phyloP scores from a whole-genome alignment of 2,888 invertebrate genomes.

The Caenorhabditis auriculariae region DNA sequence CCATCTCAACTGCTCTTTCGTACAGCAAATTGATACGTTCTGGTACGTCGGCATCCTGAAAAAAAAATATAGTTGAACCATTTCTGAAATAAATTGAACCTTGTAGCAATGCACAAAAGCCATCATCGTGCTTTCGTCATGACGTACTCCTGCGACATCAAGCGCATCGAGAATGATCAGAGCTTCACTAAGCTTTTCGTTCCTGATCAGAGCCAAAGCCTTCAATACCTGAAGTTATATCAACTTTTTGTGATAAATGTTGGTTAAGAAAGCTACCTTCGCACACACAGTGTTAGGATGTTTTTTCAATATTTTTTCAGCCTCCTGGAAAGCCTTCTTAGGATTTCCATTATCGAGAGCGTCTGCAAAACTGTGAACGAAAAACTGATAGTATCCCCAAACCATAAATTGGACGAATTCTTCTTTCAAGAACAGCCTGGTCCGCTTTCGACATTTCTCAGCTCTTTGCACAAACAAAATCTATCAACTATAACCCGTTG shows the following conservation, averaged over 20 bases:
- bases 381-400: not conserved
- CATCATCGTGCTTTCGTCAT: conserved; percentile 89
- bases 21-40: conserved; percentile 84
- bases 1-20: conserved; percentile 82
- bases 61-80: conserved; percentile 6
- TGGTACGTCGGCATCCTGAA: conserved; percentile 68
- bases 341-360: conserved; percentile 86
- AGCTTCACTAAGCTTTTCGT: conserved; percentile 82
- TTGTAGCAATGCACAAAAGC: conserved; percentile 92
- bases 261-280: conserved; percentile 67
- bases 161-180: conserved; percentile 76
- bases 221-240: conserved; percentile 81
- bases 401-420: conserved; percentile 42
- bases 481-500: too few relatives aligned
- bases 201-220: conserved; percentile 83
- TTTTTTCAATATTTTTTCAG: conserved; percentile 91
- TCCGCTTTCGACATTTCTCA: conserved; percentile 22
- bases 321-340: conserved; percentile 94
- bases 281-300: conserved; percentile 85
- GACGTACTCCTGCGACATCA: conserved; percentile 74
- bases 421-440: conserved; percentile 31
- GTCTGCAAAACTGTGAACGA: conserved; percentile 26
- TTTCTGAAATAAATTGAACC: conserved; percentile 64
- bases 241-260: not conserved
- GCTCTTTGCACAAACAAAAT: too few relatives aligned